A percentile compares a stretch with the other conserved stretches of the same genome.
phyloP scores from a whole-genome alignment of 2,888 invertebrate species.

The Dexiosoma caninum region DNA sequence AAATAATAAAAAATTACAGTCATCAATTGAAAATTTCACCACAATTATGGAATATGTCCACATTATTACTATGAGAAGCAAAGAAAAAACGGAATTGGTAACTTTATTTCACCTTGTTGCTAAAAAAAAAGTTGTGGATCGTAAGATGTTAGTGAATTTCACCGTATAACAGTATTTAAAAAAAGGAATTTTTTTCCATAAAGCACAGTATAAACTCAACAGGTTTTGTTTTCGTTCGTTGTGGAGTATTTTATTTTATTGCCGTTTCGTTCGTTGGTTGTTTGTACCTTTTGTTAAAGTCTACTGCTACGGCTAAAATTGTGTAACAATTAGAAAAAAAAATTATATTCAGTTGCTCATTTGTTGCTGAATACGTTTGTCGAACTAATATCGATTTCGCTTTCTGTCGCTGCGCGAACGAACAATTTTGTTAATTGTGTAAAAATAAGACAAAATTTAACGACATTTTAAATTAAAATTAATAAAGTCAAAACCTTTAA shows the following conservation, averaged over 20 bases:
- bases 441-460: constrained; percentile 26
- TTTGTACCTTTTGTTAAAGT: constrained; percentile 1
- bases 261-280: neutral
- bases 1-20: too few relatives aligned
- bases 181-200: neutral
- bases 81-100: too few relatives aligned
- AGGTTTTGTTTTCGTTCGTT: constrained; percentile 10
- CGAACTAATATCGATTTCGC: constrained; percentile 66
- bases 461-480: constrained; percentile 39
- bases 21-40: too few relatives aligned
- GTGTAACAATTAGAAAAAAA: constrained; percentile 49
- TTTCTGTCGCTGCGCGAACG: constrained; percentile 15
- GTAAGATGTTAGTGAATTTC: neutral
- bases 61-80: too few relatives aligned
- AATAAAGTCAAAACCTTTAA: neutral
- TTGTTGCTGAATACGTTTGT: constrained; percentile 74
- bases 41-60: too few relatives aligned
- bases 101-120: too few relatives aligned
- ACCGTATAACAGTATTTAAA: constrained; percentile 24
- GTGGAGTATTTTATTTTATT: neutral
- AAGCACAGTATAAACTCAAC: neutral
- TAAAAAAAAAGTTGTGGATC: constrained; percentile 35
- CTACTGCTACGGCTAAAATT: neutral
- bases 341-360: constrained; percentile 71
- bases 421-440: constrained; percentile 42